Evolutionary conservation across 2,797 vertebrate genomes (phyloP).

Genomic region (Myripristis murdjan): DNA sequence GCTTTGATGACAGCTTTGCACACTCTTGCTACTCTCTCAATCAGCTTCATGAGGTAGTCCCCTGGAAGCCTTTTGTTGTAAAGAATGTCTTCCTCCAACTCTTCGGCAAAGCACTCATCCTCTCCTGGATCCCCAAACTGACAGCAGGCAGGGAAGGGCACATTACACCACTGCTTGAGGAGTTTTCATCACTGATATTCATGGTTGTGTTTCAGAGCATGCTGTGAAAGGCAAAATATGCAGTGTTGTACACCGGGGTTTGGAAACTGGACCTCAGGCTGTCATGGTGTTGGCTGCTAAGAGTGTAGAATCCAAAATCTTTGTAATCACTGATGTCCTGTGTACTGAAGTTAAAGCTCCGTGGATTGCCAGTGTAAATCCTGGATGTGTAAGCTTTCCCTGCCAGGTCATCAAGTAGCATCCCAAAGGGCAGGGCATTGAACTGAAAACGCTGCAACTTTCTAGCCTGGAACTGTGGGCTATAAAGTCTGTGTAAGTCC

Average conservation of each 20-base stretch:
- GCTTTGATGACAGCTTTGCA: too few relatives aligned
- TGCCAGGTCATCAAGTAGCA: conserved; percentile 44
- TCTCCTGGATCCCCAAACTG: conserved; percentile 29
- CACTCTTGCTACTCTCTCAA: too few relatives aligned
- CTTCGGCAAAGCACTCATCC: conserved; percentile 15
- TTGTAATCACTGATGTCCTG: not conserved
- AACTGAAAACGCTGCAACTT: conserved; percentile 74
- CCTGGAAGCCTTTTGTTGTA: conserved; percentile 70
- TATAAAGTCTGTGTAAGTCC: conserved; percentile 64
- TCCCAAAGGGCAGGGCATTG: conserved; percentile 60
- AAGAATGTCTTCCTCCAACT: conserved; percentile 20
- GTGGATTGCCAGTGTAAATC: conserved; percentile 65
- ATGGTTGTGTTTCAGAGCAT: conserved; percentile 57
- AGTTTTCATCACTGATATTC: conserved; percentile 44
- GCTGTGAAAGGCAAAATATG: conserved; percentile 34
- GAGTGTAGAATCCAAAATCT: not conserved
- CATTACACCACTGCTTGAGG: conserved; percentile 17
- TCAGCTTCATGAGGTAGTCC: too few relatives aligned
- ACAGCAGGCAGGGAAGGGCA: conserved; percentile 48
- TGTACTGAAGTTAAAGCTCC: conserved; percentile 59
- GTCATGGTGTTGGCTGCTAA: not conserved
- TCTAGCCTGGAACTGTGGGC: conserved; percentile 41
- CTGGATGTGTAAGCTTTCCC: conserved; percentile 49
- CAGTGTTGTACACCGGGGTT: conserved; percentile 60
- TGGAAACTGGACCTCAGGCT: conserved; percentile 53